phyloP scores from a whole-genome alignment of 2,113 vertebrate species.

The Alethe diademata region DNA sequence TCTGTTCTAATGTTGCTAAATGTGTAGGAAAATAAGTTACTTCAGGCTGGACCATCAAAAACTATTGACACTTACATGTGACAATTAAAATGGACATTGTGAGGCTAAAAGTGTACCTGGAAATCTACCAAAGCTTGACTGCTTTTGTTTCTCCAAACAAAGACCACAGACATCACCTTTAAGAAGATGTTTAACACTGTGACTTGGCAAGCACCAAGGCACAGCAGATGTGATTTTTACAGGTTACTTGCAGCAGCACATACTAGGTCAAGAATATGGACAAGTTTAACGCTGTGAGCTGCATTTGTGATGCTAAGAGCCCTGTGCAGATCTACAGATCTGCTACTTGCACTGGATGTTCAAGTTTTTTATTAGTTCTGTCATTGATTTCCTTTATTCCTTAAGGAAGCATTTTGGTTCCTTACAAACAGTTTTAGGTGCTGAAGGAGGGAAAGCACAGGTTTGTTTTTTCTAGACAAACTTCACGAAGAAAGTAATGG shows the following conservation, averaged over 20 bases:
- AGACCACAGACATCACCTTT: background rate
- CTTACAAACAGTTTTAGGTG: background rate
- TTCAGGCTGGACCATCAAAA: background rate
- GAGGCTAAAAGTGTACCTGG: background rate
- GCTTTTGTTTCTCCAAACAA: background rate
- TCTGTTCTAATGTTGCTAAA: background rate
- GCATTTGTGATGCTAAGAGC: background rate
- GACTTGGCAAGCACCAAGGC: background rate
- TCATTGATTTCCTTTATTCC: conserved; percentile 21
- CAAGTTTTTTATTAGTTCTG: background rate
- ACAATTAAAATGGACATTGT: background rate
- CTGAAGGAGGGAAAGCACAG: background rate
- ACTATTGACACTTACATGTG: background rate
- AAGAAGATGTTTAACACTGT: background rate
- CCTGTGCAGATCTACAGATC: background rate
- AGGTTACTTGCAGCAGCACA: background rate
- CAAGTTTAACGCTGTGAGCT: background rate
- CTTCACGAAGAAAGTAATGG: background rate
- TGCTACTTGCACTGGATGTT: background rate
- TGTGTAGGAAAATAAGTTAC: background rate
- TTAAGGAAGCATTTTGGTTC: background rate
- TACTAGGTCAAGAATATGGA: background rate
- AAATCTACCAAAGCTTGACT: background rate
- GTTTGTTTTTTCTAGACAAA: conserved; percentile 40
- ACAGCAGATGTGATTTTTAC: background rate